phyloP scores from a whole-genome alignment of 2,888 invertebrate genomes.

The Dryobota labecula region DNA sequence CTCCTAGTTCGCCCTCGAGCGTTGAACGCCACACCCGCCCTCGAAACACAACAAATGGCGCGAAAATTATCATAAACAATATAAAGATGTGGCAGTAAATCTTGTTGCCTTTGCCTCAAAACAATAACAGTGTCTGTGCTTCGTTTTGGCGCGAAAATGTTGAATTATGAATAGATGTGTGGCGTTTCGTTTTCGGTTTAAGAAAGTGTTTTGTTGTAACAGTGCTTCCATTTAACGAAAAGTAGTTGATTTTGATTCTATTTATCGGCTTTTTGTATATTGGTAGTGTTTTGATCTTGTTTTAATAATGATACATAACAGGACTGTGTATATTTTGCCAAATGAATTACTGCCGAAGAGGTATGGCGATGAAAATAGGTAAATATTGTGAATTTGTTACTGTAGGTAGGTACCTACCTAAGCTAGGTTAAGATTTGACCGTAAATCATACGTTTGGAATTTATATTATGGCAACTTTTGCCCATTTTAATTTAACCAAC shows the following conservation, averaged over 20 bases:
- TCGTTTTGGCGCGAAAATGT: slow-evolving; percentile 47
- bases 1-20: slow-evolving; percentile 80
- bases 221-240: slow-evolving; percentile 47
- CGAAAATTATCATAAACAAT: slow-evolving; percentile 70
- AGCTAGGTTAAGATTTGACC: not conserved
- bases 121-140: slow-evolving; percentile 52
- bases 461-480: not conserved
- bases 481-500: not conserved
- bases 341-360: slow-evolving; percentile 88
- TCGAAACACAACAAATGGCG: slow-evolving; percentile 75
- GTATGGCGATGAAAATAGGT: slow-evolving; percentile 85
- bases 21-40: slow-evolving; percentile 79
- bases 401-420: too few species aligned
- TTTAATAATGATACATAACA: slow-evolving; percentile 84
- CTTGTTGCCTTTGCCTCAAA: slow-evolving; percentile 56
- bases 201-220: slow-evolving; percentile 30
- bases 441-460: not conserved
- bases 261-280: not conserved
- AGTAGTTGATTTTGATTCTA: slow-evolving; percentile 20
- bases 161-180: slow-evolving; percentile 18
- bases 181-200: not conserved
- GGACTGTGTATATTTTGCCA: slow-evolving; percentile 88
- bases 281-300: slow-evolving; percentile 44
- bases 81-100: slow-evolving; percentile 51
- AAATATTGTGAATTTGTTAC: slow-evolving; percentile 60